Conservation (phyloP, 2,797 vertebrate species). For the Manis javanica region DNA sequence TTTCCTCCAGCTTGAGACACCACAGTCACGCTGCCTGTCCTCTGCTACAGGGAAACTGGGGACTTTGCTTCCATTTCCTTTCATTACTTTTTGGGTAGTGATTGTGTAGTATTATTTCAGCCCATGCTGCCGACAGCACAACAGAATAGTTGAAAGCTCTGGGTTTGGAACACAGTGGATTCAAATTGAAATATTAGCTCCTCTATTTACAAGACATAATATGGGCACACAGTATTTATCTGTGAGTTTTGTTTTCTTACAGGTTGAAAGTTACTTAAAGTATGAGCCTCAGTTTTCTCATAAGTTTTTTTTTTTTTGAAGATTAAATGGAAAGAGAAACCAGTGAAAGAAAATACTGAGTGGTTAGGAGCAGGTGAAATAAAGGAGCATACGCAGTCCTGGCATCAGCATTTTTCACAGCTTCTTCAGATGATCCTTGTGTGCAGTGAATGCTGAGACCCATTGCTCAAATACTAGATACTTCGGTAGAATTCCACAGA, state of each 20-base stretch:
- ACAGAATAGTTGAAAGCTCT: neutral
- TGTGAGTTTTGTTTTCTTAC: neutral
- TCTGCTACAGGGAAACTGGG: neutral
- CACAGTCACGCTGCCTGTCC: neutral
- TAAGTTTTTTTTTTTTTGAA: neutral
- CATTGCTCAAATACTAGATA: neutral
- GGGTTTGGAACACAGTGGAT: neutral
- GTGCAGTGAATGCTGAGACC: neutral
- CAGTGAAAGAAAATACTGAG: neutral
- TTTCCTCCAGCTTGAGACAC: neutral
- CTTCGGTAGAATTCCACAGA: neutral
- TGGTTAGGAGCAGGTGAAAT: neutral
- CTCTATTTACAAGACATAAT: neutral
- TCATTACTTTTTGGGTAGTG: neutral
- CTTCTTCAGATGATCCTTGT: neutral
- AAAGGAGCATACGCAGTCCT: neutral
- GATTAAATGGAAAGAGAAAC: neutral
- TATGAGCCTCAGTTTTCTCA: neutral
- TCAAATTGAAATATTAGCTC: neutral
- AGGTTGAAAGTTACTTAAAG: neutral
- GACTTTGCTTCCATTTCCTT: neutral
- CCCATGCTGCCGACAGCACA: neutral
- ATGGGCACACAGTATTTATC: neutral
- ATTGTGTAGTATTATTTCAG: neutral
- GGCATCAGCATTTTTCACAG: neutral